A percentile compares a stretch with the other conserved stretches of the same genome.
Evolutionary conservation across 2,797 vertebrate species (phyloP).

Genomic region (Danio albolineatus): DNA sequence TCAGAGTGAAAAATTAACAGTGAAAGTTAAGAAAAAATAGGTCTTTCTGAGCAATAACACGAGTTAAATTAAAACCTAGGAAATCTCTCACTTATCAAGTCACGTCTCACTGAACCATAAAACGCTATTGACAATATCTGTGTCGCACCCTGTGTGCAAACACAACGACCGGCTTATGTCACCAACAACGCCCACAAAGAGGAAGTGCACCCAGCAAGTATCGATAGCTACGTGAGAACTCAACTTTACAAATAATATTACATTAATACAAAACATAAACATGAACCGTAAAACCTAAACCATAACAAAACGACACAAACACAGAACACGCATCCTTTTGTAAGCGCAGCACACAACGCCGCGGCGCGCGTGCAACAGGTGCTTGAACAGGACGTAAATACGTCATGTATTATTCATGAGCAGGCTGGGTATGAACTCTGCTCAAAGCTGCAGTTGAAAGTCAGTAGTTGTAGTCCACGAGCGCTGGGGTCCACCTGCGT

Average conservation of each 20-base stretch:
- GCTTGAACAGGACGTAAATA: background rate
- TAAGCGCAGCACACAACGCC: no score
- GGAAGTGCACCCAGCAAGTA: background rate
- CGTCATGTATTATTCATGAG: slow-evolving; percentile 57
- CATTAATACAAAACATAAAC: background rate
- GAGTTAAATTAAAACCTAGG: background rate
- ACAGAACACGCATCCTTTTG: background rate
- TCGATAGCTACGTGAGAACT: background rate
- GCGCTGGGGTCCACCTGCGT: slow-evolving; percentile 13
- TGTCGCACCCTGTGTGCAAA: slow-evolving; percentile 37
- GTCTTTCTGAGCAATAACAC: background rate
- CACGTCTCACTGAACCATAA: background rate
- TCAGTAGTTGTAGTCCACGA: slow-evolving; percentile 32
- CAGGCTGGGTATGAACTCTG: slow-evolving; percentile 41
- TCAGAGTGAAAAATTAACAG: no score
- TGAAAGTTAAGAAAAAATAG: no score
- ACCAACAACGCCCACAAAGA: background rate
- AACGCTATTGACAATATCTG: background rate
- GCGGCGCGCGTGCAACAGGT: slow-evolving; percentile 43
- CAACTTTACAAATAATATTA: background rate
- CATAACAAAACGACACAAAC: background rate
- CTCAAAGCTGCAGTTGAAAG: background rate
- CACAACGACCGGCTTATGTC: background rate
- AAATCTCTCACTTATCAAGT: background rate
- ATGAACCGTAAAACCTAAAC: no score